phyloP scores from a whole-genome alignment of 2,888 invertebrate species.

The Augiades crinisus region DNA sequence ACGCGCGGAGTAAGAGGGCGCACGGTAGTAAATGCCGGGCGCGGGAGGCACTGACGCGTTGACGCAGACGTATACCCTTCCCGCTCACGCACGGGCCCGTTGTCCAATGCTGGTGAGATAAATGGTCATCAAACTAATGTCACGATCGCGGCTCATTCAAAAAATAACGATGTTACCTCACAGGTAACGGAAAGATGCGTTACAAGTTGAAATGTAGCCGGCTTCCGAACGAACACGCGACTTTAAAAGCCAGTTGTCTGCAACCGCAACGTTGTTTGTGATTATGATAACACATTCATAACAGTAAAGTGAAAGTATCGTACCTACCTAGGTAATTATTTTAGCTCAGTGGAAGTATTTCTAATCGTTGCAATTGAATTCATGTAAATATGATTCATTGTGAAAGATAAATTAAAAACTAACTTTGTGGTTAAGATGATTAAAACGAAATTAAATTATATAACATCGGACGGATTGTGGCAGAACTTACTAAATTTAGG shows the following conservation, averaged over 20 bases:
- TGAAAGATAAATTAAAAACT: too few species aligned
- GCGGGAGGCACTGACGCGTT: conserved; percentile 56
- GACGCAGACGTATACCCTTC: conserved; percentile 45
- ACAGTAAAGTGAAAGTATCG: conserved; percentile 7
- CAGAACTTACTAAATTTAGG: background rate
- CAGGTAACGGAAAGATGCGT: conserved; percentile 24
- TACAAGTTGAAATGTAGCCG: conserved; percentile 7
- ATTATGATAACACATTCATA: background rate
- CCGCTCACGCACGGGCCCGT: conserved; percentile 48
- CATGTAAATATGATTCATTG: too few species aligned
- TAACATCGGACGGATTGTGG: background rate
- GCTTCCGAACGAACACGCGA: conserved; percentile 1
- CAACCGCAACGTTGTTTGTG: conserved; percentile 13
- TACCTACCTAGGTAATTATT: too few species aligned
- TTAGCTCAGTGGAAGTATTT: too few species aligned
- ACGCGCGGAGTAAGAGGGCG: conserved; percentile 52
- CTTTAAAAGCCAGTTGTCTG: conserved; percentile 9
- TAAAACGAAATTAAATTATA: too few species aligned
- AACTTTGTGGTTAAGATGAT: too few species aligned
- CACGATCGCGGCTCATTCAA: conserved; percentile 56
- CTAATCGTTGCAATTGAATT: too few species aligned
- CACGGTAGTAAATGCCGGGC: conserved; percentile 64
- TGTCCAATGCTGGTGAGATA: conserved; percentile 35
- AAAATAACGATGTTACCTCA: conserved; percentile 41
- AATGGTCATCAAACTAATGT: conserved; percentile 54